Evolutionary conservation across 2,113 vertebrate genomes (phyloP), one percentile per base, ranked within the genome.

Genomic region (Vidua chalybeata): DNA sequence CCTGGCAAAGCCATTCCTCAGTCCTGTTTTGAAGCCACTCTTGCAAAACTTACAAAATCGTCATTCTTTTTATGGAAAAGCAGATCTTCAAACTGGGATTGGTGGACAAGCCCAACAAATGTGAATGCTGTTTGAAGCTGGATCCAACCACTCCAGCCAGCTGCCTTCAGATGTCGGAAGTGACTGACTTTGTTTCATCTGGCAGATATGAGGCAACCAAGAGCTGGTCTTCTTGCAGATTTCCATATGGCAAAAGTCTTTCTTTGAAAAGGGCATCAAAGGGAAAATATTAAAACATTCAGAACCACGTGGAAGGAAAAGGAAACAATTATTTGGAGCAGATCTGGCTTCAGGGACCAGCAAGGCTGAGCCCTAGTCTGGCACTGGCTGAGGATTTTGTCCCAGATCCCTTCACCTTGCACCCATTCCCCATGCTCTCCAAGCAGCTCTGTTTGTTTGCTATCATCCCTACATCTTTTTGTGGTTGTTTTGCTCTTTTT

Each of bases 251-350:
- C 52, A 92, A 87, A 89, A 41, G 31, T 58, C 30, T 62, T 71
- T 84, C 27, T 88, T 92, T 95, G 92, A 88, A 93, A 90, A 72
- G 63, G 69, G 49, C 80, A 95, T 87, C 93, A 96, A 96, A 96
- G 81, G 45, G 61, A 81, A 92, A 72, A 87, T 37, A 90, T n/a
- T 49, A 86, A 76, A 89, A 84, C 45, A 58, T 13, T 74, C 61
- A 86, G 41, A 90, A 73, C 68, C 45, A 62, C 1, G 16, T 66
- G 63, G 62, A 96, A 97, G 64, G 56, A 93, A 93, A 86, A 91
- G 72, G 90, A 92, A 95, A 51, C 15, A 45, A 64, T 8, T 77
- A 26, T 43, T 77, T 91, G 63, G 27, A 94, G 55, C 48, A 92
- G 39, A 66, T 71, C n/a, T 64, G 84, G 27, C 54, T 96, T 77